Percentiles rank a stretch among this genome's conserved stretches.
These are phyloP conservation scores for Pachypsylla venusta DNA, from an alignment of 1,140 invertebrate genomes.

Conservation along the genomic window DNA sequence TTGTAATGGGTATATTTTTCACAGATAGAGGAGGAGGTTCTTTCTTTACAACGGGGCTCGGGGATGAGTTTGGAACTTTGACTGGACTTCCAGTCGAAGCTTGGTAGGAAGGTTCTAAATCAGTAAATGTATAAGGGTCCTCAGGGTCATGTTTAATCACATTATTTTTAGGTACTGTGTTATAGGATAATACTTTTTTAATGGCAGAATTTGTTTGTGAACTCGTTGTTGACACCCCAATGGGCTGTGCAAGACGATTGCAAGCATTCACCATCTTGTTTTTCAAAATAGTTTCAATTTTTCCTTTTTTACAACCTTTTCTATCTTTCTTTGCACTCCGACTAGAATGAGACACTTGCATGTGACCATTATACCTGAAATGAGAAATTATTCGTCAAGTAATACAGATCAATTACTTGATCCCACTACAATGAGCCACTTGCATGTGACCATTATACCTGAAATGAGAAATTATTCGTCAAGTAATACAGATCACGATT, in stretches of 20 bases:
- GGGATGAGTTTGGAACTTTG: not conserved
- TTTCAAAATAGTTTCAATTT: constrained; percentile 28
- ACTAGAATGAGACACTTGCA: constrained; percentile 35
- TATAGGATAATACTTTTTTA: constrained; percentile 32
- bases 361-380: constrained; percentile 38
- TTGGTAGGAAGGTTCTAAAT: constrained; percentile 19
- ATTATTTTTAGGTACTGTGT: constrained; percentile 25
- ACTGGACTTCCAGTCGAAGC: not conserved
- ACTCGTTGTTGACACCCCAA: constrained; percentile 12
- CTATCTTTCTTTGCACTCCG: constrained; percentile 37
- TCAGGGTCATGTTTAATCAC: constrained; percentile 20
- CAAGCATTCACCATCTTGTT: constrained; percentile 26
- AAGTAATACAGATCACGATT: too few relatives aligned
- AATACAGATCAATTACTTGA: too few relatives aligned
- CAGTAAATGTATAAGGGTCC: constrained; percentile 24
- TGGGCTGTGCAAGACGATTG: constrained; percentile 20
- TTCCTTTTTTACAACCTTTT: constrained; percentile 35
- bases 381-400: too few relatives aligned
- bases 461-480: too few relatives aligned
- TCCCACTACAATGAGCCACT: constrained; percentile 33
- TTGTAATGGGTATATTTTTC: too few relatives aligned
- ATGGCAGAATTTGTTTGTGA: constrained; percentile 13
- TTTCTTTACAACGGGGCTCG: not conserved
- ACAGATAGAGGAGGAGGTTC: constrained; percentile 11
- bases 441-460: constrained; percentile 42